Conservation (phyloP, 2,888 invertebrate genomes). For the Mesorhabditis spiculigera region DNA sequence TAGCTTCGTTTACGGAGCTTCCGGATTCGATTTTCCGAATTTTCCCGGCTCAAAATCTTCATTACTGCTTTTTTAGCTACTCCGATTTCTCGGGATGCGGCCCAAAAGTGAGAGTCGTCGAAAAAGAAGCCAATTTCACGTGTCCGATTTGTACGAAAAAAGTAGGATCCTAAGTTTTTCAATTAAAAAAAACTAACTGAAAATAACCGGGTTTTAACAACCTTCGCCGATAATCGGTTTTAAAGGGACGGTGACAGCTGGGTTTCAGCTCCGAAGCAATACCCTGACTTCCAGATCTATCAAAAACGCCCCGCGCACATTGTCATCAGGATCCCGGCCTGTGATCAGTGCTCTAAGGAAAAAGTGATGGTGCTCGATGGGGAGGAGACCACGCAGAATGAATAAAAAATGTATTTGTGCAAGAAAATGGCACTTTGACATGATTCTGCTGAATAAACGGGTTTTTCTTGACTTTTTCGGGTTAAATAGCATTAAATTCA, state of each 20-base stretch:
- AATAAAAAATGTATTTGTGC: no score
- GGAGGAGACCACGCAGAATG: not conserved
- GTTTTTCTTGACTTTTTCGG: no score
- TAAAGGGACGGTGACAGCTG: no score
- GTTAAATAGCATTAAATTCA: no score
- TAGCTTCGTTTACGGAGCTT: not conserved
- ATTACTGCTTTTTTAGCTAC: not conserved
- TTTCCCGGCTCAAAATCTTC: not conserved
- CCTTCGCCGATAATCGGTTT: no score
- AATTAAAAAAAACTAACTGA: not conserved
- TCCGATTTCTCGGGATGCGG: not conserved
- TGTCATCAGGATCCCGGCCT: constrained; percentile 49
- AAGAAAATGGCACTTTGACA: no score
- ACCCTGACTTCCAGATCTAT: constrained; percentile 23
- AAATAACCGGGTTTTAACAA: not conserved
- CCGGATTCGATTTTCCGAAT: not conserved
- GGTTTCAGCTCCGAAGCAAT: no score
- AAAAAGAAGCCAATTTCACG: not conserved
- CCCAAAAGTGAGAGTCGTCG: not conserved
- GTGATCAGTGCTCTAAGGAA: constrained; percentile 43
- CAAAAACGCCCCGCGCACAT: constrained; percentile 48
- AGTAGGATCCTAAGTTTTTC: not conserved
- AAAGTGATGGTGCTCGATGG: constrained; percentile 41
- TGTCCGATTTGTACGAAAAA: constrained; percentile 1
- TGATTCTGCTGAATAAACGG: no score